Percentiles rank a stretch among this genome's conserved stretches.
Conservation (phyloP, 2,113 vertebrate species). For the Eptatretus burgeri region DNA sequence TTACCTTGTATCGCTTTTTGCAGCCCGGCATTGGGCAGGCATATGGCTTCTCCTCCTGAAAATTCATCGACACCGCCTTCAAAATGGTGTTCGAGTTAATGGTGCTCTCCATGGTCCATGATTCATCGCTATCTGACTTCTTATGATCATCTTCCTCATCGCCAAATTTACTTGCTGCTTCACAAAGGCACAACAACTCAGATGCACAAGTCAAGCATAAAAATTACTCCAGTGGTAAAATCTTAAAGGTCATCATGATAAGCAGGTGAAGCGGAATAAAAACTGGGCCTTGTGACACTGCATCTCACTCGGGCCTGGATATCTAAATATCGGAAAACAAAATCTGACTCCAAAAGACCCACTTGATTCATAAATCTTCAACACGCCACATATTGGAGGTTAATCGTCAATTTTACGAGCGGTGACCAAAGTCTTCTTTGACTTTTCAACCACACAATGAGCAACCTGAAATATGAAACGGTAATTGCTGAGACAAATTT, state of each 20-base stretch:
- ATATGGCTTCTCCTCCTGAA: constrained; percentile 84
- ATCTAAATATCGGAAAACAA: no score
- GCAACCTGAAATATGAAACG: no score
- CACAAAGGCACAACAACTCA: not conserved
- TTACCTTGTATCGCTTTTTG: constrained; percentile 95
- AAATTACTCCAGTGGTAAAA: not conserved
- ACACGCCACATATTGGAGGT: no score
- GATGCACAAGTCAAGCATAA: not conserved
- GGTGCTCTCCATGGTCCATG: constrained; percentile 93
- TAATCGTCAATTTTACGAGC: no score
- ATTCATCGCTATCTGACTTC: constrained; percentile 90
- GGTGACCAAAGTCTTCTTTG: no score
- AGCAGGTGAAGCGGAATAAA: not conserved
- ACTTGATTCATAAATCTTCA: no score
- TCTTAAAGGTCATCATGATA: not conserved
- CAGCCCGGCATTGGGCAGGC: constrained; percentile 88
- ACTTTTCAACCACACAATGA: no score
- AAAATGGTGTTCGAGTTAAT: constrained; percentile 93
- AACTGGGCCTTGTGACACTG: no score
- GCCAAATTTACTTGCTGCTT: constrained; percentile 65
- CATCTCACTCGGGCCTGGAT: no score
- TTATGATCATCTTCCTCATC: constrained; percentile 87
- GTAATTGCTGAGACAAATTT: no score
- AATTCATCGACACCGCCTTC: constrained; percentile 93
- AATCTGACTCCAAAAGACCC: no score